Percentiles rank a stretch among this genome's conserved stretches.
These are phyloP conservation scores for Parasteatoda lunata DNA, from an alignment of 2,888 invertebrate genomes.

Conservation along the genomic window DNA sequence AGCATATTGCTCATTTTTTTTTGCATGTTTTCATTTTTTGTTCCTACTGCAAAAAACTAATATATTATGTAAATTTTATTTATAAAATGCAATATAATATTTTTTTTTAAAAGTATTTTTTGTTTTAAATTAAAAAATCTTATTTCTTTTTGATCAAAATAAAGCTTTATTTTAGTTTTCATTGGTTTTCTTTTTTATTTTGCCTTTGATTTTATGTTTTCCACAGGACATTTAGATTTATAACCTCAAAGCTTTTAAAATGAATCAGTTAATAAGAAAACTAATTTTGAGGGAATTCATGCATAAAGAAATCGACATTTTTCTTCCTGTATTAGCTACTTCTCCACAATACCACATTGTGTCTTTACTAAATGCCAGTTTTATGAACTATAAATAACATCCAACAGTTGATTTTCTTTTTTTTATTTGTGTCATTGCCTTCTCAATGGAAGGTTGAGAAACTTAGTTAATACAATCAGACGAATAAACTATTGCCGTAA, in stretches of 20 bases:
- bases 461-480: too few relatives aligned
- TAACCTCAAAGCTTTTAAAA: not conserved
- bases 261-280: not conserved
- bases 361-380: too few relatives aligned
- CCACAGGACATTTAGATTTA: not conserved
- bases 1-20: constrained; percentile 30
- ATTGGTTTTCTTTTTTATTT: constrained; percentile 32
- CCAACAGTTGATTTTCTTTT: too few relatives aligned
- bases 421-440: too few relatives aligned
- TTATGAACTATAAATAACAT: too few relatives aligned
- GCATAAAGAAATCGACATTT: not conserved
- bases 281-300: not conserved
- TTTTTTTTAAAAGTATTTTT: constrained; percentile 7
- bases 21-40: constrained; percentile 41
- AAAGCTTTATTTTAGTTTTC: constrained; percentile 36
- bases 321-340: not conserved
- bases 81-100: constrained; percentile 17
- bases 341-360: too few relatives aligned
- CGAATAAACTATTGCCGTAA: too few relatives aligned
- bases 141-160: constrained; percentile 25
- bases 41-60: constrained; percentile 39
- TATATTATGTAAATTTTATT: constrained; percentile 20
- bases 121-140: constrained; percentile 13
- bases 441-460: too few relatives aligned
- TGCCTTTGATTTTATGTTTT: constrained; percentile 2